Percentiles rank a stretch among this genome's conserved stretches.
phyloP scores from a whole-genome alignment of 2,888 invertebrate species.

The Hermaeophaga mercurialis region DNA sequence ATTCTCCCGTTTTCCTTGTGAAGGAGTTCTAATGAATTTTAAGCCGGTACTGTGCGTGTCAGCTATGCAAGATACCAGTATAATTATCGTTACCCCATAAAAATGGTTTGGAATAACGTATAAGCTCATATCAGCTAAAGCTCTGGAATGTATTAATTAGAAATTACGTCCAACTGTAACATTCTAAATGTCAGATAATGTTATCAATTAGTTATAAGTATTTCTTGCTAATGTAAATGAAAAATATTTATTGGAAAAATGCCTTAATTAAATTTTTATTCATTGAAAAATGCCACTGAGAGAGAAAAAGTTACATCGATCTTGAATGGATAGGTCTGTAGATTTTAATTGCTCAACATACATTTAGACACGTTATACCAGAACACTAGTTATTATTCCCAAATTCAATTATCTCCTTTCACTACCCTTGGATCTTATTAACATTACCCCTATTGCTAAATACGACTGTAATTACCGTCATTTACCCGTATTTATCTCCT shows the following conservation, averaged over 20 bases:
- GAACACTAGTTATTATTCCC: no score
- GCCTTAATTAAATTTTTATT: background rate
- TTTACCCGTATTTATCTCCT: constrained; percentile 10
- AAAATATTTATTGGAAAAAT: background rate
- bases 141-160: constrained; percentile 11
- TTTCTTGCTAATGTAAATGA: background rate
- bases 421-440: background rate
- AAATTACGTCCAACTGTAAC: background rate
- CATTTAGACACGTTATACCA: no score
- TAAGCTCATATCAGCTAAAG: background rate
- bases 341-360: no score
- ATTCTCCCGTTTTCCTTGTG: no score
- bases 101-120: background rate
- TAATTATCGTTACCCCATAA: background rate
- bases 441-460: constrained; percentile 7
- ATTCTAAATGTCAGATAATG: constrained; percentile 13
- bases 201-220: constrained; percentile 15
- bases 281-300: no score
- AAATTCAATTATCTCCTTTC: no score
- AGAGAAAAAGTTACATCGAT: no score
- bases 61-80: background rate
- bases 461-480: constrained; percentile 11
- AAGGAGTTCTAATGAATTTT: background rate
- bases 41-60: background rate
- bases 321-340: no score